phyloP scores from a whole-genome alignment of 2,888 invertebrate species.

The Anaspis maculata region DNA sequence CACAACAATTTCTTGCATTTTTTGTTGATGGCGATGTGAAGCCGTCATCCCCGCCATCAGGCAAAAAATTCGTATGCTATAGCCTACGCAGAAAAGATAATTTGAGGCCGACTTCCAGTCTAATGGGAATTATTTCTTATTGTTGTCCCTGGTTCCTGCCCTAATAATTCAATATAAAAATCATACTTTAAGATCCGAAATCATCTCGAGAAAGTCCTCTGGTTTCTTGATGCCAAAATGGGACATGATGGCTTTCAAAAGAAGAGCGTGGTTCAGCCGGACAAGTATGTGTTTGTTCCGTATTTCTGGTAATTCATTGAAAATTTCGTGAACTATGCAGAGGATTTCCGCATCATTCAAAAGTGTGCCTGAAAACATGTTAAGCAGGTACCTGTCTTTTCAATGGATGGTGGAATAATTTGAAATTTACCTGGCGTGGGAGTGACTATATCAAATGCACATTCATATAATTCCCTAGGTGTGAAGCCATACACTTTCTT shows the following conservation, averaged over 20 bases:
- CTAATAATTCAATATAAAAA: no score
- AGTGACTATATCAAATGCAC: conserved; percentile 88
- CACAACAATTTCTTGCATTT: no score
- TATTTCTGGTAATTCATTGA: conserved; percentile 57
- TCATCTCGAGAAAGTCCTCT: conserved; percentile 43
- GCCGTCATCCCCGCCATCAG: no score
- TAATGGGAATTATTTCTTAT: no score
- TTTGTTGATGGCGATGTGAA: no score
- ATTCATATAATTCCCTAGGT: conserved; percentile 82
- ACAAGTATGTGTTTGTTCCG: conserved; percentile 59
- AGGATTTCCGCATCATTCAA: conserved; percentile 83
- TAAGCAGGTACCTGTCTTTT: background rate
- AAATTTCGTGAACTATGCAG: conserved; percentile 66
- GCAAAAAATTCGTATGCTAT: no score
- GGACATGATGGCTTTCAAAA: conserved; percentile 67
- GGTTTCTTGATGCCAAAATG: conserved; percentile 72
- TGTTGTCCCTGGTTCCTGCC: no score
- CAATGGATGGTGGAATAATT: background rate
- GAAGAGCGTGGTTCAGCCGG: conserved; percentile 69
- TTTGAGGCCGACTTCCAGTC: no score
- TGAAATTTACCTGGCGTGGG: conserved; percentile 53
- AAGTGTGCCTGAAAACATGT: conserved; percentile 49
- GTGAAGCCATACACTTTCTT: conserved; percentile 72
- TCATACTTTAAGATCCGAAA: conserved; percentile 46
- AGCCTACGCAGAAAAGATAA: no score